phyloP scores from a whole-genome alignment of 2,797 vertebrate genomes.

The Alosa sapidissima region DNA sequence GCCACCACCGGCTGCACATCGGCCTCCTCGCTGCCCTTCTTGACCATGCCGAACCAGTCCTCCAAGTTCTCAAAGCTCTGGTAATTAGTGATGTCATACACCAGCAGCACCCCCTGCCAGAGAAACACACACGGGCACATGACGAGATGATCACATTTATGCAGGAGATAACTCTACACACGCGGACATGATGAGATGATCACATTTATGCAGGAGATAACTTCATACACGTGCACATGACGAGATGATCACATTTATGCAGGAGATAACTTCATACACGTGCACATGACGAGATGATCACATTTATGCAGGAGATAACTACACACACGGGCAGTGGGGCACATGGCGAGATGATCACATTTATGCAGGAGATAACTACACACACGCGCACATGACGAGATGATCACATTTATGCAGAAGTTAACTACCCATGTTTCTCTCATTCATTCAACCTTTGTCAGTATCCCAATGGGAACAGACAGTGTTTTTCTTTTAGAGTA shows the following conservation, averaged over 20 bases:
- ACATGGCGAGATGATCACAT: too few species aligned
- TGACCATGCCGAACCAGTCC: slow-evolving; percentile 92
- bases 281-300: too few species aligned
- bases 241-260: too few species aligned
- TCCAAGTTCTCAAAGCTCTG: slow-evolving; percentile 99
- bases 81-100: slow-evolving; percentile 96
- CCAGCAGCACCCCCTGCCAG: slow-evolving; percentile 89
- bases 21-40: slow-evolving; percentile 92
- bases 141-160: not conserved
- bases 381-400: not conserved
- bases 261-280: not conserved
- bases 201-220: too few species aligned
- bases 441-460: not conserved
- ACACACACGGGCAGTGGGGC: not conserved
- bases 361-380: not conserved
- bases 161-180: not conserved
- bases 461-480: not conserved
- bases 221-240: not conserved
- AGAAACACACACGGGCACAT: slow-evolving; percentile 45
- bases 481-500: not conserved
- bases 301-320: not conserved
- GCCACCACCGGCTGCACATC: slow-evolving; percentile 87
- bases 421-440: not conserved
- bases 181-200: too few species aligned
- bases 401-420: too few species aligned